Percentiles rank a stretch among this genome's conserved stretches.
Conservation (phyloP, 2,797 vertebrate genomes). For the Tamandua tetradactyla region DNA sequence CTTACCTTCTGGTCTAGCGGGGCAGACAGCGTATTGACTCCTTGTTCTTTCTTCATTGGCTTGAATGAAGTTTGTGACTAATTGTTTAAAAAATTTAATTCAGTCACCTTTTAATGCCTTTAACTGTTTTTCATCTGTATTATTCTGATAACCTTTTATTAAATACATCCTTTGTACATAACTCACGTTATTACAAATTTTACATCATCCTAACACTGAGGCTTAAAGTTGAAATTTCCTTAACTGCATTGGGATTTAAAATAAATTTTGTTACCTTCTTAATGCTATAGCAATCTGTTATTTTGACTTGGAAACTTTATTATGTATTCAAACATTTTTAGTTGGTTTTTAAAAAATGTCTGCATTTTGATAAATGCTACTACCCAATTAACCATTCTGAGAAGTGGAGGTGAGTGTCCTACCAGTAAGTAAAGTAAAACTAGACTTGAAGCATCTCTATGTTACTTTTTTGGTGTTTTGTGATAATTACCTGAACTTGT, state of each 20-base stretch:
- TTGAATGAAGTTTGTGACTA: not conserved
- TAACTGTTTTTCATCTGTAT: not conserved
- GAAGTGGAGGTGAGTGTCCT: not conserved
- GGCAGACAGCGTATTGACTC: not conserved
- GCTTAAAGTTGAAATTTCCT: constrained; percentile 26
- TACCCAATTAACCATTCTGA: not conserved
- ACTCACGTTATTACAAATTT: not conserved
- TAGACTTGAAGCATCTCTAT: not conserved
- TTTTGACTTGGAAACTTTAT: constrained; percentile 23
- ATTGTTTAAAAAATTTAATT: not conserved
- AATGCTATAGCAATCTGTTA: not conserved
- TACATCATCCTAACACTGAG: not conserved
- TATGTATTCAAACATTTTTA: not conserved
- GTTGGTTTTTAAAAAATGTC: not conserved
- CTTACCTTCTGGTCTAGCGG: not conserved
- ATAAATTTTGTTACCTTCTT: constrained; percentile 37
- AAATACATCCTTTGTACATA: not conserved
- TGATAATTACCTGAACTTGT: not conserved
- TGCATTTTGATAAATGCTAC: constrained; percentile 27
- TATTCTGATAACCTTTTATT: not conserved
- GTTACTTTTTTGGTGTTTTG: not conserved
- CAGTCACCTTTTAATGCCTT: not conserved
- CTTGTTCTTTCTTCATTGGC: not conserved
- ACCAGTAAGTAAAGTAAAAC: not conserved
- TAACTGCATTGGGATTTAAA: constrained; percentile 36